Evolutionary conservation across 2,888 invertebrate species (phyloP).

Genomic region (Dichetophora obliterata): DNA sequence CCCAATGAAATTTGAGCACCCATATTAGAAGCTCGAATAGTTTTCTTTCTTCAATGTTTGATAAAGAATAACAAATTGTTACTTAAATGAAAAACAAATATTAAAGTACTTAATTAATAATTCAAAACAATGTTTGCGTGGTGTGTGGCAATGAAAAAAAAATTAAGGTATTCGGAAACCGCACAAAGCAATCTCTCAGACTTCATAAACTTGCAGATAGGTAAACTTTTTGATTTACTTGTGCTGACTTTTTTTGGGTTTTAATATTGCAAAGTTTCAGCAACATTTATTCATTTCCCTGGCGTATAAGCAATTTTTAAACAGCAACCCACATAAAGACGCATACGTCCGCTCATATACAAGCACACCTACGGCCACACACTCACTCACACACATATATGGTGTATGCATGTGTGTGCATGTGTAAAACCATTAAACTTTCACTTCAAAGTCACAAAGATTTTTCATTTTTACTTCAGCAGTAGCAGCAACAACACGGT

Average conservation of each 20-base stretch:
- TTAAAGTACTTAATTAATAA: no score
- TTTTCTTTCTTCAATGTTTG: no score
- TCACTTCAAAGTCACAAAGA: conserved; percentile 12
- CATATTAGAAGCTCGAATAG: no score
- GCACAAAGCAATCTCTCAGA: not conserved
- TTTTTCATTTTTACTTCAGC: not conserved
- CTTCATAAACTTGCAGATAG: not conserved
- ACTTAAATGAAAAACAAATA: no score
- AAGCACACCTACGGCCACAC: not conserved
- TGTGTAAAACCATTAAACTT: conserved; percentile 14
- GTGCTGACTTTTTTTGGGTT: not conserved
- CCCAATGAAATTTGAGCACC: no score
- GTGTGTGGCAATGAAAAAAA: no score
- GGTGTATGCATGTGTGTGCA: not conserved
- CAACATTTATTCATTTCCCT: conserved; percentile 19
- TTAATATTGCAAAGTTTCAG: conserved; percentile 19
- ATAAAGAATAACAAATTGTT: no score
- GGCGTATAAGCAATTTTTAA: not conserved
- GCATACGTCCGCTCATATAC: not conserved
- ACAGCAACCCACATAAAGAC: conserved; percentile 2
- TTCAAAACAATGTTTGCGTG: no score
- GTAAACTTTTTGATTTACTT: not conserved
- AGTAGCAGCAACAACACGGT: not conserved
- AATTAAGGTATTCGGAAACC: not conserved
- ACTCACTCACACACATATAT: conserved; percentile 5